These are phyloP conservation scores for Hesperia comma DNA, from an alignment of 2,888 invertebrate species.

Conservation along the genomic window DNA sequence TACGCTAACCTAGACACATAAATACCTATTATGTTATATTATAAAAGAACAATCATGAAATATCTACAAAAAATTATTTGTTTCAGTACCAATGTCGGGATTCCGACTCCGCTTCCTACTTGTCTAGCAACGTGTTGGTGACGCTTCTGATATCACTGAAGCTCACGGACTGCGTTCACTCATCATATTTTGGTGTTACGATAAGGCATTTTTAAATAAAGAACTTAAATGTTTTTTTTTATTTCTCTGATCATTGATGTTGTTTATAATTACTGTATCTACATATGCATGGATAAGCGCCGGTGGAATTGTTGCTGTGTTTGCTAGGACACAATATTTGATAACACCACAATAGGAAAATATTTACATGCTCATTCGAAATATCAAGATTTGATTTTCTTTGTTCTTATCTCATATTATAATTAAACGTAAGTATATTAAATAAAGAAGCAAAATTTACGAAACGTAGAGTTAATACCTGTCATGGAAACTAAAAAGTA, in stretches of 20 bases:
- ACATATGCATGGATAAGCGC: not conserved
- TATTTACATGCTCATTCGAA: conserved; percentile 17
- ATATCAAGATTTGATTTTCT: conserved; percentile 15
- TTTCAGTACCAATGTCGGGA: too few relatives aligned
- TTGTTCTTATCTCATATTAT: not conserved
- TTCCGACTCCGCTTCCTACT: too few relatives aligned
- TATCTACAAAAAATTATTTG: too few relatives aligned
- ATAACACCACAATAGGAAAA: conserved; percentile 20
- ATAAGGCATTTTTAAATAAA: too few relatives aligned
- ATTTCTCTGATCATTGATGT: not conserved
- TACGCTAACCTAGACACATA: too few relatives aligned
- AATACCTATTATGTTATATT: too few relatives aligned
- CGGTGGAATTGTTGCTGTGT: conserved; percentile 8
- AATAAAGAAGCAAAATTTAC: conserved; percentile 4
- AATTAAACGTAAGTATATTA: not conserved
- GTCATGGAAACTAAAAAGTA: not conserved
- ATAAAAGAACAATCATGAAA: too few relatives aligned
- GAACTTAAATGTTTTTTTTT: not conserved
- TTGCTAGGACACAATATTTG: conserved; percentile 17
- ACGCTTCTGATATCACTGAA: too few relatives aligned
- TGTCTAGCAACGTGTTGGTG: too few relatives aligned
- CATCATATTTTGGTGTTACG: too few relatives aligned
- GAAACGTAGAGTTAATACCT: not conserved
- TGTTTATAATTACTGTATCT: not conserved
- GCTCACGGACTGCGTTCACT: too few relatives aligned